Evolutionary conservation across 2,888 invertebrate genomes (phyloP).

Genomic region (Cerceris rybyensis): DNA sequence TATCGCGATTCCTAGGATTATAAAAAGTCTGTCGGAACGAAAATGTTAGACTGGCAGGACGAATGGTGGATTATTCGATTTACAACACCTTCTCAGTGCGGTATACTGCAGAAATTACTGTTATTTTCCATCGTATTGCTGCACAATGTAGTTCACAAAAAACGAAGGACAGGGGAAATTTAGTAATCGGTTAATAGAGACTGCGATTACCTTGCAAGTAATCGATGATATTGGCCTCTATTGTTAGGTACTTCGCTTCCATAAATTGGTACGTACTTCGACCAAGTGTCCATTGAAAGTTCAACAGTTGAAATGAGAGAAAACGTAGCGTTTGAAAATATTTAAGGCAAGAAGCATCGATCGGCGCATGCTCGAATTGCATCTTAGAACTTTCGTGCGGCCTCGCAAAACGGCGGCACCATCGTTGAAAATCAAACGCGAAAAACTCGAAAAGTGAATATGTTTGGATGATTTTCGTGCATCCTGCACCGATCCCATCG

Average conservation of each 20-base stretch:
- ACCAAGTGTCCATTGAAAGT: background rate
- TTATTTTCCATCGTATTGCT: no score
- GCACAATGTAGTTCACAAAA: no score
- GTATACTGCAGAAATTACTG: background rate
- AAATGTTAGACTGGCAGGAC: background rate
- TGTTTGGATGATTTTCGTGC: no score
- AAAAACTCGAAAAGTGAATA: background rate
- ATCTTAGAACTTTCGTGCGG: no score
- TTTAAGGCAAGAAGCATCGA: no score
- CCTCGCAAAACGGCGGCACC: background rate
- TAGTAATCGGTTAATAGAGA: background rate
- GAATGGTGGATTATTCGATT: background rate
- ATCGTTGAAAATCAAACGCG: background rate
- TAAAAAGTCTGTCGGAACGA: background rate
- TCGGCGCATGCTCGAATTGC: no score
- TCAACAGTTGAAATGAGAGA: background rate
- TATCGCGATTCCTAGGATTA: background rate
- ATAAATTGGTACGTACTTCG: background rate
- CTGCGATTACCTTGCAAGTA: background rate
- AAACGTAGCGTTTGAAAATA: background rate
- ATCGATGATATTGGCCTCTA: background rate
- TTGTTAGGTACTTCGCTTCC: background rate
- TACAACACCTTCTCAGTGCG: background rate
- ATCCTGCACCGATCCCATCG: no score
- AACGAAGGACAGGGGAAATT: no score